phyloP scores from a whole-genome alignment of 2,888 invertebrate species.

The Pandemis heparana region DNA sequence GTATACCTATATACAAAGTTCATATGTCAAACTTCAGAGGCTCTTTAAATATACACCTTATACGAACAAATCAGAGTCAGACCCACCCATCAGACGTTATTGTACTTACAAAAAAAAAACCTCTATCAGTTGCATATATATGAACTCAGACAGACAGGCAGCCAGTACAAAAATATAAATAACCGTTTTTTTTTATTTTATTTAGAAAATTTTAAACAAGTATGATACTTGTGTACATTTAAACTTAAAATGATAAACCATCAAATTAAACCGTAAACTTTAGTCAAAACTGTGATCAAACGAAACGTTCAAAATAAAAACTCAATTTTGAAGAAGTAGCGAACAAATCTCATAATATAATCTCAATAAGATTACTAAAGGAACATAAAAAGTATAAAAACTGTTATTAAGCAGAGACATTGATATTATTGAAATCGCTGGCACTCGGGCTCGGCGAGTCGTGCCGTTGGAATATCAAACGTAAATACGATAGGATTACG shows the following conservation, averaged over 20 bases:
- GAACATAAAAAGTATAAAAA: constrained; percentile 55
- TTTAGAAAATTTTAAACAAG: too few relatives aligned
- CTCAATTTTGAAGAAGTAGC: background rate
- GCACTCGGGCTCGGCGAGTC: constrained; percentile 33
- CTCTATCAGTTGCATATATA: too few relatives aligned
- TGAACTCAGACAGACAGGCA: too few relatives aligned
- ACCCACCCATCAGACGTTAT: too few relatives aligned
- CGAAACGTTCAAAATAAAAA: constrained; percentile 10
- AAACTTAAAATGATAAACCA: too few relatives aligned
- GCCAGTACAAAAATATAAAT: background rate
- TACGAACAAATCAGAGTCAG: too few relatives aligned
- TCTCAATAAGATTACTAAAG: constrained; percentile 43
- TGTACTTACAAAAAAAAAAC: too few relatives aligned
- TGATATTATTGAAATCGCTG: constrained; percentile 56
- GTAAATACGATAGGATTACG: constrained; percentile 18
- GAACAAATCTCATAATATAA: constrained; percentile 24
- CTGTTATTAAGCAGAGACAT: constrained; percentile 57
- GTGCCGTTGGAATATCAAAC: background rate
- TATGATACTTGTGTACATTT: too few relatives aligned
- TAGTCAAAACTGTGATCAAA: constrained; percentile 7
- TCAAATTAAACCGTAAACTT: background rate
- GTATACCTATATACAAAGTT: too few relatives aligned
- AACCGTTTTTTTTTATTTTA: too few relatives aligned
- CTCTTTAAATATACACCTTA: too few relatives aligned
- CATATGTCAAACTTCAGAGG: too few relatives aligned